These are phyloP conservation scores for Corythoichthys haematopterus DNA, from an alignment of 2,113 vertebrate species.

Conservation along the genomic window DNA sequence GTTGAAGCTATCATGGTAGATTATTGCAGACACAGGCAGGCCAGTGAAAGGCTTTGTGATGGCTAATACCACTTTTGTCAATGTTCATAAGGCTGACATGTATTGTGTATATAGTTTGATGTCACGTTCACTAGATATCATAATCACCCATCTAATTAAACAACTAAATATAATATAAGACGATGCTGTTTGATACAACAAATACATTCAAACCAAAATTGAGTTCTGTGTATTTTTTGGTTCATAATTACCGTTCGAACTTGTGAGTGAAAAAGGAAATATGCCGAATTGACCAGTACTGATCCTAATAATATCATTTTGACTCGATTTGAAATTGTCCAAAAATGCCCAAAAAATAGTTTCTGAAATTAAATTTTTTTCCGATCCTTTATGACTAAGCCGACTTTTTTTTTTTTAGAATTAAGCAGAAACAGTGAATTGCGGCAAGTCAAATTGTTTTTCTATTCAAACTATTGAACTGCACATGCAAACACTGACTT, in stretches of 20 bases:
- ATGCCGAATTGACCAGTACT: constrained; percentile 26
- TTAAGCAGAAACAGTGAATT: constrained; percentile 32
- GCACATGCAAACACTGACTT: constrained; percentile 17
- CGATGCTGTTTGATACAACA: constrained; percentile 11
- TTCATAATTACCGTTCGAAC: constrained; percentile 16
- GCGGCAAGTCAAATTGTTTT: constrained; percentile 23
- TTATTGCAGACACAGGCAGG: constrained; percentile 37
- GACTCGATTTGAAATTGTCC: constrained; percentile 50
- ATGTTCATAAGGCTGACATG: constrained; percentile 41
- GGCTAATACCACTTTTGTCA: constrained; percentile 57
- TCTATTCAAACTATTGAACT: constrained; percentile 23
- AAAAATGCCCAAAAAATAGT: constrained; percentile 33
- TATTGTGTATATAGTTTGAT: constrained; percentile 19
- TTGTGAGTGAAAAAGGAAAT: constrained; percentile 54
- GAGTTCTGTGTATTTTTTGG: neutral
- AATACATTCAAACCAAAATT: neutral
- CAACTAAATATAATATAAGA: constrained; percentile 19
- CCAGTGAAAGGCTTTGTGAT: constrained; percentile 39
- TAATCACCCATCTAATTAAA: constrained; percentile 29
- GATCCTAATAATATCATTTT: constrained; percentile 47
- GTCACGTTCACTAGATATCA: constrained; percentile 29
- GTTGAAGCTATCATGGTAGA: constrained; percentile 37
- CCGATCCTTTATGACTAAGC: constrained; percentile 23
- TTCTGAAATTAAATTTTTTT: constrained; percentile 49
- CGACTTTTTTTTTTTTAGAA: constrained; percentile 9